phyloP scores from a whole-genome alignment of 2,113 vertebrate genomes.

The Danionella cerebrum region DNA sequence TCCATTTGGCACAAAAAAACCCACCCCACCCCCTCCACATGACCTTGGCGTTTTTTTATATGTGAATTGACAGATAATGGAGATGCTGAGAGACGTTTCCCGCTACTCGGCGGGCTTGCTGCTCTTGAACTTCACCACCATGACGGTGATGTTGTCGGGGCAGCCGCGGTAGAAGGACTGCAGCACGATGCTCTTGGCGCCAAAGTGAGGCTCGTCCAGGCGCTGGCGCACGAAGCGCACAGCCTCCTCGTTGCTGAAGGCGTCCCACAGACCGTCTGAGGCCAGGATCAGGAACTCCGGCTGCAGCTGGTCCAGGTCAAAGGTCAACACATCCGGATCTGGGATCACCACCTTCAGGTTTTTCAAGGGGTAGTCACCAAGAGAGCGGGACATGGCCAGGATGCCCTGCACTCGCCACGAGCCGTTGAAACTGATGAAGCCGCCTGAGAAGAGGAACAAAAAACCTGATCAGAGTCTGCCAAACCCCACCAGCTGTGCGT shows the following conservation, averaged over 20 bases:
- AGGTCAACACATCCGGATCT: slow-evolving; percentile 89
- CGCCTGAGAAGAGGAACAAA: slow-evolving; percentile 72
- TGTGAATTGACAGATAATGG: no score
- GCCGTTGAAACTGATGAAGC: slow-evolving; percentile 98
- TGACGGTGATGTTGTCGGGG: slow-evolving; percentile 97
- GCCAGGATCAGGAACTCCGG: slow-evolving; percentile 98
- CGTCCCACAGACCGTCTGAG: slow-evolving; percentile 95
- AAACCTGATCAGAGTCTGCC: no score
- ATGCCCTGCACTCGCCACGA: slow-evolving; percentile 98
- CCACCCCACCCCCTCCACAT: no score
- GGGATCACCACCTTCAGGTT: slow-evolving; percentile 94
- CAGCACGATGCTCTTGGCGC: slow-evolving; percentile 95
- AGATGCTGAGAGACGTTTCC: no score
- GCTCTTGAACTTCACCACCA: slow-evolving; percentile 97
- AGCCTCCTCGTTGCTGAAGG: slow-evolving; percentile 97
- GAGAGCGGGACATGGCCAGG: slow-evolving; percentile 94
- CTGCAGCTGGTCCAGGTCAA: slow-evolving; percentile 95
- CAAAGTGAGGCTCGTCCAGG: slow-evolving; percentile 93
- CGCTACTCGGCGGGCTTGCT: slow-evolving; percentile 74
- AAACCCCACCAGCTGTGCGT: no score
- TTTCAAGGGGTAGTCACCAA: slow-evolving; percentile 96
- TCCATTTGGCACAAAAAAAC: slow-evolving; percentile 26
- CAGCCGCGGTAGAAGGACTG: slow-evolving; percentile 98
- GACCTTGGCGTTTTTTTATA: no score
- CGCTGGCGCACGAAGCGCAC: slow-evolving; percentile 94